These are phyloP conservation scores for Leptopilina myrica DNA, from an alignment of 2,888 invertebrate species.

Conservation along the genomic window DNA sequence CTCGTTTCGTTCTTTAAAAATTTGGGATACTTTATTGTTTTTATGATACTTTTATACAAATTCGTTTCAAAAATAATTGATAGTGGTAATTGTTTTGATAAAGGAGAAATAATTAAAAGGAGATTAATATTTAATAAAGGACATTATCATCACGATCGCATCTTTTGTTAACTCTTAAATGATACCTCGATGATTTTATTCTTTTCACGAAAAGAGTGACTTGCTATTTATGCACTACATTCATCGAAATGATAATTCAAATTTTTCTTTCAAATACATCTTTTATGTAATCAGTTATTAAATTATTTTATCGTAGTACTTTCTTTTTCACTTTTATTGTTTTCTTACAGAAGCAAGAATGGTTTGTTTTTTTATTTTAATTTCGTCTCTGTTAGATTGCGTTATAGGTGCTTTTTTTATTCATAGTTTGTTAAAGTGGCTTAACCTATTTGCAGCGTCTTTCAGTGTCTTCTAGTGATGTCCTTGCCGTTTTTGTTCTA, in stretches of 20 bases:
- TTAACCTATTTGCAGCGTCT: not conserved
- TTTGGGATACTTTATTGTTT: no score
- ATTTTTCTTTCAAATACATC: constrained; percentile 2
- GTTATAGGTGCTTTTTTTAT: not conserved
- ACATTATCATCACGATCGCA: not conserved
- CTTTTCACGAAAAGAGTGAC: not conserved
- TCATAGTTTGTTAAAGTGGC: not conserved
- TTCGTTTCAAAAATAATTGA: not conserved
- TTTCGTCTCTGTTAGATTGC: not conserved
- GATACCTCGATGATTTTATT: not conserved
- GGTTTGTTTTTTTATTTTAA: not conserved
- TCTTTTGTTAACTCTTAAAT: not conserved
- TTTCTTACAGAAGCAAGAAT: not conserved
- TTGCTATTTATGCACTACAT: not conserved
- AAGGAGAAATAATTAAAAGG: not conserved
- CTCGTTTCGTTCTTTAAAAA: no score
- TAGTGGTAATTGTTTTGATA: not conserved
- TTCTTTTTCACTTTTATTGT: constrained; percentile 1
- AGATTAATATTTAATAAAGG: not conserved
- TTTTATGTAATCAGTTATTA: constrained; percentile 12
- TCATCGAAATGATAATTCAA: constrained; percentile 8
- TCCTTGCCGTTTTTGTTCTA: constrained; percentile 1
- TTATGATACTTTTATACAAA: not conserved
- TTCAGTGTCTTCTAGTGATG: not conserved
- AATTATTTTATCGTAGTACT: constrained; percentile 5